phyloP scores from a whole-genome alignment of 2,888 invertebrate species.

The Keiferia lycopersicella region DNA sequence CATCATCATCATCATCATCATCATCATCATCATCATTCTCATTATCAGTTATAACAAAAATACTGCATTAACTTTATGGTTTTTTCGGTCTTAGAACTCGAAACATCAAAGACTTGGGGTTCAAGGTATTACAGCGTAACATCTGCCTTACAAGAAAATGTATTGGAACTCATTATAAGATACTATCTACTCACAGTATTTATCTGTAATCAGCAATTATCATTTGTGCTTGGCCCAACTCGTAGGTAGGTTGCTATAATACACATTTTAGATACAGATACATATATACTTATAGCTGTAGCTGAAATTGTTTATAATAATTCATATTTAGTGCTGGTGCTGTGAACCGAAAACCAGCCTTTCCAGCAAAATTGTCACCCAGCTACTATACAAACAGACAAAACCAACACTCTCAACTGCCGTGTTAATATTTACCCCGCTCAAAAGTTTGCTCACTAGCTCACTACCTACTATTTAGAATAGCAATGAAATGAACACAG shows the following conservation, averaged over 20 bases:
- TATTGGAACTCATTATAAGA: slow-evolving; percentile 10
- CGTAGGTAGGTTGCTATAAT: too few relatives aligned
- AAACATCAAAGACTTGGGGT: too few relatives aligned
- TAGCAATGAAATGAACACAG: slow-evolving; percentile 43
- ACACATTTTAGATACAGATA: background rate
- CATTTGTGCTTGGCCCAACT: background rate
- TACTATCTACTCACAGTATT: slow-evolving; percentile 4
- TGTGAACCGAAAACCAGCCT: background rate
- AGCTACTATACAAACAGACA: slow-evolving; percentile 34
- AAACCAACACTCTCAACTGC: slow-evolving; percentile 37
- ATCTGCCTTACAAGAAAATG: slow-evolving; percentile 5
- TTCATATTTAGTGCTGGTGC: background rate
- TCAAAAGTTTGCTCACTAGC: slow-evolving; percentile 37
- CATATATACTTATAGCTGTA: too few relatives aligned
- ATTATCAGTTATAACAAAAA: too few relatives aligned
- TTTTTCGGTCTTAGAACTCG: too few relatives aligned
- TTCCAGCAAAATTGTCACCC: slow-evolving; percentile 10
- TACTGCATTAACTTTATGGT: too few relatives aligned
- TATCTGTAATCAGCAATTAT: slow-evolving; percentile 21
- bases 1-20: too few relatives aligned
- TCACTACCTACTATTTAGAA: slow-evolving; percentile 38
- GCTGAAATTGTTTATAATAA: background rate
- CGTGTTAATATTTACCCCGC: slow-evolving; percentile 42
- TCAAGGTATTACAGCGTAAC: background rate
- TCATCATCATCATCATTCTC: too few relatives aligned